Evolutionary conservation across 2,888 invertebrate genomes (phyloP), one percentile per base, ranked within the genome.

Genomic region (Nemapogon koenigi): DNA sequence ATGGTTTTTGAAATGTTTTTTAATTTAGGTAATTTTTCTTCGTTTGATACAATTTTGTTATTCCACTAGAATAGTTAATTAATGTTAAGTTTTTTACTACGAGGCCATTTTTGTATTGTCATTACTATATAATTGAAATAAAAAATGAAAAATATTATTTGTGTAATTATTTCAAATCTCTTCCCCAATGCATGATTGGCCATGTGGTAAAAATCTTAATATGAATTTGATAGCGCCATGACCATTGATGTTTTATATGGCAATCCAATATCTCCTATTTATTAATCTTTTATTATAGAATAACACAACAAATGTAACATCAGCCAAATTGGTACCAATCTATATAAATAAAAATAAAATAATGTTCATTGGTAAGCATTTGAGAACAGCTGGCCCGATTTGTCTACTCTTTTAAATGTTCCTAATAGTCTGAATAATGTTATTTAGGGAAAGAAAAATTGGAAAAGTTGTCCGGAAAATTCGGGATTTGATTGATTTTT

Each of bases 41-140:
- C 10, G 10, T 22, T 22, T 10, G 10, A 22, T 7, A 22, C 22
- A 6, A 22, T 22, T 22, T 22, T 22, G 22, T 22, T 22, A 22
- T 7, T 7, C 22, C 22, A 22, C 6, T 7, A 7, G 10, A 22
- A 7, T 7, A 22, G 22, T 22, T 11, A 18, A 35, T 35, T 35
- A 25, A 13, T 8, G 17, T 31, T 31, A 31, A 31, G 33, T n/a
- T 28, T 8, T 59, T 55, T 59, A 72, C 69, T 70, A 71, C 71
- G 62, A 45, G 76, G 76, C 76, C 76, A 76, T 72, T 73, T 65
- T 63, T 75, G 64, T 75, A 72, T 61, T 58, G 56, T 55, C 2
- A 16, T 27, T 35, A 10, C 4, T 28, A 16, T 32, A 8, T 26
- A 16, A 39, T 18, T 33, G 18, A 27, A 39, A 10, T 30, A 7